Evolutionary conservation across 2,113 vertebrate genomes (phyloP).

Genomic region (Oryzias woworae): DNA sequence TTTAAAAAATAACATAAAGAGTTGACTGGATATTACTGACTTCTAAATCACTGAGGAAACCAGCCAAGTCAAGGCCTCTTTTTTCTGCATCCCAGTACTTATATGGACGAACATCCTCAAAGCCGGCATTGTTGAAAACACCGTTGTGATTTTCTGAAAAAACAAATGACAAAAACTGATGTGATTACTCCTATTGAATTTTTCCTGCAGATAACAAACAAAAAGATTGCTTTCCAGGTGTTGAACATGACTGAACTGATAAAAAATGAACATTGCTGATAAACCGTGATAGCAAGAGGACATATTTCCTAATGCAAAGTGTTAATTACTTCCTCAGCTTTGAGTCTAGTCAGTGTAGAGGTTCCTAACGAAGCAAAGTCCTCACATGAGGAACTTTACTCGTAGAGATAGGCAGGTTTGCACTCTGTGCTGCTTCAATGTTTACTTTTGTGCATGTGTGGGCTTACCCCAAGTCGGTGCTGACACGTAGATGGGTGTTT

Average conservation of each 20-base stretch:
- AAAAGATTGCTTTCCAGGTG: conserved; percentile 1
- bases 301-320: background rate
- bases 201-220: conserved; percentile 5
- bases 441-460: conserved; percentile 14
- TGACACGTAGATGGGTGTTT: conserved; percentile 91
- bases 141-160: conserved; percentile 92
- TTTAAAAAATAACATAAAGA: background rate
- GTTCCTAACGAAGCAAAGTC: conserved; percentile 1
- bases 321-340: conserved; percentile 4
- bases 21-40: conserved; percentile 62
- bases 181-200: background rate
- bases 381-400: background rate
- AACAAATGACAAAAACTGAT: background rate
- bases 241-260: background rate
- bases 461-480: conserved; percentile 89
- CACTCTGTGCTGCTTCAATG: background rate
- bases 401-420: background rate
- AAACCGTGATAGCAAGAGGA: background rate
- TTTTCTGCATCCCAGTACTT: conserved; percentile 91
- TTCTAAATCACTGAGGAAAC: conserved; percentile 90
- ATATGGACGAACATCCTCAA: conserved; percentile 91
- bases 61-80: conserved; percentile 86
- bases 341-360: conserved; percentile 12
- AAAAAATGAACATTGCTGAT: conserved; percentile 19
- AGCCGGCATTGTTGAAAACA: conserved; percentile 88